Percentiles rank a stretch among this genome's conserved stretches.
Evolutionary conservation across 1,140 invertebrate genomes (phyloP).

Genomic region (Ceratosolen fusciceps): DNA sequence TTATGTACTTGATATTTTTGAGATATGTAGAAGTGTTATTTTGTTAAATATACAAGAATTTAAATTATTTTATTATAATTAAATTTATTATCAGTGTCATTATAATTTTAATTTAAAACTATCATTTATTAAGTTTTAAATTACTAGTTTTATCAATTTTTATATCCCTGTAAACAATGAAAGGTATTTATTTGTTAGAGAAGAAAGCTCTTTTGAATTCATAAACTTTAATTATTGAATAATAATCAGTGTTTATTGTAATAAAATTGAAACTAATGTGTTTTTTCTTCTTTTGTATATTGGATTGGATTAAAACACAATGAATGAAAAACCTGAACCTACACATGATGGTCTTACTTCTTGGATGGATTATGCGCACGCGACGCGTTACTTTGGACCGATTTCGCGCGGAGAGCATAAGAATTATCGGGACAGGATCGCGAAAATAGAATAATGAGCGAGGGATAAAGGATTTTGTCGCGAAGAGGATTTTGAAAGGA

Average conservation of each 20-base stretch:
- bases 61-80: constrained; percentile 20
- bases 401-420: constrained; percentile 65
- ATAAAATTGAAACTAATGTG: constrained; percentile 67
- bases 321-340: constrained; percentile 73
- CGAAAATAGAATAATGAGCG: constrained; percentile 38
- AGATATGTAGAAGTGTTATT: neutral
- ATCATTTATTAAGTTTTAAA: constrained; percentile 4
- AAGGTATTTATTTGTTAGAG: constrained; percentile 11
- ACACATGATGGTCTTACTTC: constrained; percentile 69
- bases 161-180: neutral
- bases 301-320: constrained; percentile 73
- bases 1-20: constrained; percentile 3
- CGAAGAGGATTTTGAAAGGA: constrained; percentile 51
- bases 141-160: constrained; percentile 13
- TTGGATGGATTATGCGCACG: constrained; percentile 70
- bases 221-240: constrained; percentile 28
- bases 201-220: constrained; percentile 34
- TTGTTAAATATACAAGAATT: constrained; percentile 4
- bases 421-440: constrained; percentile 55
- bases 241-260: constrained; percentile 42
- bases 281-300: constrained; percentile 74
- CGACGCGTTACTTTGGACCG: constrained; percentile 65
- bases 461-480: constrained; percentile 46
- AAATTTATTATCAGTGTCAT: neutral
- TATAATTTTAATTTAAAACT: neutral